A percentile compares a stretch with the other conserved stretches of the same genome.
These are phyloP conservation scores for Paralvinella palmiformis DNA, from an alignment of 1,140 invertebrate species.

Conservation along the genomic window DNA sequence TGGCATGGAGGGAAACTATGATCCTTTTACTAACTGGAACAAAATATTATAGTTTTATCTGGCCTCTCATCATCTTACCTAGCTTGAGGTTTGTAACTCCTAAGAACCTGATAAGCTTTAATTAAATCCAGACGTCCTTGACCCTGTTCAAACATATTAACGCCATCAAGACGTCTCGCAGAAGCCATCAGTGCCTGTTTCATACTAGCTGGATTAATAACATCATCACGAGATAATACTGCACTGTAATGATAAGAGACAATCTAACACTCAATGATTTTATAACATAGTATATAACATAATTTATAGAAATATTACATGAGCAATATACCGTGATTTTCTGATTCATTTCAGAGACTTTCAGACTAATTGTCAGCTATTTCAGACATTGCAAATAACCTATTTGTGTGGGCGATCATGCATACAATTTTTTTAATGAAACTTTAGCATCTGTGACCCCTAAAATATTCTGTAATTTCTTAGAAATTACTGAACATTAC, in stretches of 20 bases:
- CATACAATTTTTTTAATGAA: too few species aligned
- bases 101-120: conserved; percentile 73
- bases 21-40: too few species aligned
- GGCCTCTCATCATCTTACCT: conserved; percentile 52
- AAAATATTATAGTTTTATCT: too few species aligned
- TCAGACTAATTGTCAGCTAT: too few species aligned
- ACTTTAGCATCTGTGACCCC: too few species aligned
- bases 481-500: too few species aligned
- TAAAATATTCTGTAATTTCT: too few species aligned
- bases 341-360: not conserved
- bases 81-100: conserved; percentile 76
- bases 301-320: too few species aligned
- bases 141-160: conserved; percentile 96
- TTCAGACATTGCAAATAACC: too few species aligned
- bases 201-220: conserved; percentile 87
- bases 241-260: conserved; percentile 42
- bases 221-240: conserved; percentile 53
- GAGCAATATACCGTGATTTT: not conserved
- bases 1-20: too few species aligned
- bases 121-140: conserved; percentile 82
- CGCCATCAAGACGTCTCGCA: conserved; percentile 71
- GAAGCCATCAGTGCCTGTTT: conserved; percentile 89
- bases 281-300: not conserved
- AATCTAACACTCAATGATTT: not conserved
- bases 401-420: too few species aligned